phyloP scores from a whole-genome alignment of 2,113 vertebrate species.

The Lophura nycthemera region DNA sequence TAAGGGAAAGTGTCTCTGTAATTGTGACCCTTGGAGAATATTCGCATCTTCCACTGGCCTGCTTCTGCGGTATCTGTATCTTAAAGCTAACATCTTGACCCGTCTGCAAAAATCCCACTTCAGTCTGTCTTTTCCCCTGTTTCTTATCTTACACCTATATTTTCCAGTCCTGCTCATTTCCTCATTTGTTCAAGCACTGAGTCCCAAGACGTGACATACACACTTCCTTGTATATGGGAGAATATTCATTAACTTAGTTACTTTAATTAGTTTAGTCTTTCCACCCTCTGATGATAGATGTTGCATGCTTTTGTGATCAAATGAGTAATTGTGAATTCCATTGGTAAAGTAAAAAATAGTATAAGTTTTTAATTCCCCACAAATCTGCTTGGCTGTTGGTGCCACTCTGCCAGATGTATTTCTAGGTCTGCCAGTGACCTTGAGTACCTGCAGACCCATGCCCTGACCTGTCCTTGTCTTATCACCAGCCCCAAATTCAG shows the following conservation, averaged over 20 bases:
- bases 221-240: background rate
- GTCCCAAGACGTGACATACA: background rate
- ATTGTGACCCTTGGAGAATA: background rate
- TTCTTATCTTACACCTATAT: background rate
- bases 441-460: background rate
- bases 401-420: rapidly evolving
- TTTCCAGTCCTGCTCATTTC: background rate
- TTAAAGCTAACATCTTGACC: background rate
- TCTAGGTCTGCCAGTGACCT: too few species aligned
- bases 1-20: background rate
- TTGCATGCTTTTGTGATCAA: background rate
- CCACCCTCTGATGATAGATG: background rate
- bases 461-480: rapidly evolving
- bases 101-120: background rate
- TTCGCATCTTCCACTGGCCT: background rate
- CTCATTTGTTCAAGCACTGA: background rate
- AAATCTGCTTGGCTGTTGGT: background rate
- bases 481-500: background rate
- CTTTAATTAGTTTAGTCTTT: background rate
- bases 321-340: rapidly evolving
- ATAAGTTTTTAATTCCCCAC: background rate
- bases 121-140: rapidly evolving
- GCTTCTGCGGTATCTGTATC: background rate
- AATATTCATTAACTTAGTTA: background rate
- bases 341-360: background rate